Conservation (phyloP, 2,888 invertebrate species). For the Proisotoma minuta region DNA sequence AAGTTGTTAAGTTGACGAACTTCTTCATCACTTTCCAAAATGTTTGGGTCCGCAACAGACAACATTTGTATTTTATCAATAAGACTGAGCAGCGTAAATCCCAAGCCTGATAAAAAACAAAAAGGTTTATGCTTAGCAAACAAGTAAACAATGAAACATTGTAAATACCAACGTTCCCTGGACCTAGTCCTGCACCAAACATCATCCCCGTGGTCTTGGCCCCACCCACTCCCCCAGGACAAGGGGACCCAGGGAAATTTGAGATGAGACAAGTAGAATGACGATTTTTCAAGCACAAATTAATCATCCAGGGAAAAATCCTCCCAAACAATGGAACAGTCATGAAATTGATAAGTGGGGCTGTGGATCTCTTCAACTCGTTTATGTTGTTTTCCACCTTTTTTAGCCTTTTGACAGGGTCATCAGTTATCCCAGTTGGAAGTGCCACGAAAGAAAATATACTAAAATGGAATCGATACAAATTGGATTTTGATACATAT, state of each 20-base stretch:
- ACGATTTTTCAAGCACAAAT: slow-evolving; percentile 20
- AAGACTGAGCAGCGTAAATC: slow-evolving; percentile 38
- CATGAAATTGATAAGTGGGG: slow-evolving; percentile 34
- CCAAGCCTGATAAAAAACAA: slow-evolving; percentile 24
- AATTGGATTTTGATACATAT: not conserved
- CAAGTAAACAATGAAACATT: not conserved
- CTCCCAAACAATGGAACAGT: slow-evolving; percentile 36
- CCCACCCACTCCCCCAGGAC: slow-evolving; percentile 21
- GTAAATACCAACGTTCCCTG: slow-evolving; percentile 32
- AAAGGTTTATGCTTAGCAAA: not conserved
- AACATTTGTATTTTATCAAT: slow-evolving; percentile 30
- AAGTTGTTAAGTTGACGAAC: slow-evolving; percentile 27
- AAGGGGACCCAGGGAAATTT: slow-evolving; percentile 41
- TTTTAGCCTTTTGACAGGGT: slow-evolving; percentile 22
- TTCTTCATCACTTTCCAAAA: slow-evolving; percentile 22
- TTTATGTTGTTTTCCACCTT: slow-evolving; percentile 27
- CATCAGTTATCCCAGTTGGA: slow-evolving; percentile 27
- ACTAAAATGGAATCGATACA: slow-evolving; percentile 17
- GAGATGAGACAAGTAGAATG: slow-evolving; percentile 38
- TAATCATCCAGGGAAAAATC: slow-evolving; percentile 28
- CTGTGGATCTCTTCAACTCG: slow-evolving; percentile 31
- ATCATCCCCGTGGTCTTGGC: slow-evolving; percentile 31
- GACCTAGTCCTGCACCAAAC: slow-evolving; percentile 31
- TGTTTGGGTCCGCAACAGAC: slow-evolving; percentile 23
- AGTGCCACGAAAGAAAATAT: slow-evolving; percentile 38